Percentiles rank a stretch among this genome's conserved stretches.
These are phyloP conservation scores for Rhabdomys dilectus DNA, from an alignment of 2,113 vertebrate genomes.

Conservation along the genomic window DNA sequence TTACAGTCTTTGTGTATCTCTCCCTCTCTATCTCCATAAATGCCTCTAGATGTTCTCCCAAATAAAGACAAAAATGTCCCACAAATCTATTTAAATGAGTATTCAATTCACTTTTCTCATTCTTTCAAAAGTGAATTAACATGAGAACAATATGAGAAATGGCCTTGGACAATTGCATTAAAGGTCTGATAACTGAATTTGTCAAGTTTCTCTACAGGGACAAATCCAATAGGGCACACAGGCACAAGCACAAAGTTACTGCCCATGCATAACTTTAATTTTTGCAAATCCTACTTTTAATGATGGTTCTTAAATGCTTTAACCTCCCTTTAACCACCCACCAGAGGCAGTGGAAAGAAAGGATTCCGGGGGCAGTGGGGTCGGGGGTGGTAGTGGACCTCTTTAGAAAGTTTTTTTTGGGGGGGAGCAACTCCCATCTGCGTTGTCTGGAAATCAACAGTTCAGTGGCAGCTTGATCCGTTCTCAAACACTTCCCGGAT, in stretches of 20 bases:
- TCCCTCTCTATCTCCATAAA: constrained; percentile 19
- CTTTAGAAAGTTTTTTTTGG: too few species aligned
- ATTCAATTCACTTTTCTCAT: constrained; percentile 27
- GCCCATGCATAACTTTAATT: too few species aligned
- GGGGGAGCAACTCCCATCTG: too few species aligned
- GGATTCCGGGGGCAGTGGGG: too few species aligned
- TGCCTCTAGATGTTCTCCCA: constrained; percentile 10
- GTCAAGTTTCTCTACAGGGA: background rate
- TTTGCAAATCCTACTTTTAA: too few species aligned
- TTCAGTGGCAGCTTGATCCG: too few species aligned
- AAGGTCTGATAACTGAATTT: constrained; percentile 1
- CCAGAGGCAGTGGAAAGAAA: too few species aligned
- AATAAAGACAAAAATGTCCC: background rate
- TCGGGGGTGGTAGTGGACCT: too few species aligned
- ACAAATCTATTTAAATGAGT: background rate
- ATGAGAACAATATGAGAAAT: constrained; percentile 10
- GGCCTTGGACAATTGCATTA: constrained; percentile 32
- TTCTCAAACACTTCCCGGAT: too few species aligned
- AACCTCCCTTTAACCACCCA: too few species aligned
- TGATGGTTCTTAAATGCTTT: too few species aligned
- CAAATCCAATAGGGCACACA: background rate
- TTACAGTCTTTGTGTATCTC: background rate
- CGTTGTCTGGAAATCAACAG: too few species aligned
- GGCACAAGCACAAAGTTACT: background rate
- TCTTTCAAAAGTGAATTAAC: constrained; percentile 26